Evolutionary conservation across 2,888 invertebrate species (phyloP), one percentile per base, ranked within the genome.

Genomic region (Rotaria sp.): DNA sequence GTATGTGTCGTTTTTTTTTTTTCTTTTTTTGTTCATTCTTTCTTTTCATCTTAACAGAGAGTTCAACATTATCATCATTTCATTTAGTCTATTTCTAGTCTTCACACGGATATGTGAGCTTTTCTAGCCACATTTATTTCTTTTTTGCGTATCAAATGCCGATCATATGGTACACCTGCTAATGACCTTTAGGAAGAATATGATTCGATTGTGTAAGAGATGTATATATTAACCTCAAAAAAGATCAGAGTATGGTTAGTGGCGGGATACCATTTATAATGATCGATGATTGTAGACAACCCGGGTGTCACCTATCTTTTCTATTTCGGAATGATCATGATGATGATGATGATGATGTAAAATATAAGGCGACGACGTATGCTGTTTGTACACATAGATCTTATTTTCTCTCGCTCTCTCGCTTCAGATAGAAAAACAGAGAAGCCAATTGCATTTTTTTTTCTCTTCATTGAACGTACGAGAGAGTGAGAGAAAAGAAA

Each of bases 91-190:
- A 26, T 30, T 26, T 59, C 57, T 59, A 59, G 57, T 59, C n/a
- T 59, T 59, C 57, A 59, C 57, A 59, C 7, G 26, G 15, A 59
- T 59, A 59, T 59, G 57, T 59, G 57, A 59, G n/a, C 13, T 59
- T n/a, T 30, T 59, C 30, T 59, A 21, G n/a, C n/a, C 5, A 59
- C 26, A 59, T 59, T n/a, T 30, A 59, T 59, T 55, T n/a, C 26
- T 59, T n/a, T 59, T 59, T 59, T 59, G 57, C 57, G 57, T 59
- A 59, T 59, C 57, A 59, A 59, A 59, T 59, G 57, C n/a, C n/a
- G 57, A 59, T 59, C 57, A 30, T 59, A 59, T 59, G 57, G 57
- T 59, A 59, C n/a, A 59, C 57, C 57, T 59, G 57, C 57, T 59
- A 59, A 59, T 59, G 57, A 59, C 57, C 57, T 59, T 59, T 59